A percentile compares a stretch with the other conserved stretches of the same genome.
phyloP scores from a whole-genome alignment of 2,113 vertebrate genomes.

The Larimichthys crocea region DNA sequence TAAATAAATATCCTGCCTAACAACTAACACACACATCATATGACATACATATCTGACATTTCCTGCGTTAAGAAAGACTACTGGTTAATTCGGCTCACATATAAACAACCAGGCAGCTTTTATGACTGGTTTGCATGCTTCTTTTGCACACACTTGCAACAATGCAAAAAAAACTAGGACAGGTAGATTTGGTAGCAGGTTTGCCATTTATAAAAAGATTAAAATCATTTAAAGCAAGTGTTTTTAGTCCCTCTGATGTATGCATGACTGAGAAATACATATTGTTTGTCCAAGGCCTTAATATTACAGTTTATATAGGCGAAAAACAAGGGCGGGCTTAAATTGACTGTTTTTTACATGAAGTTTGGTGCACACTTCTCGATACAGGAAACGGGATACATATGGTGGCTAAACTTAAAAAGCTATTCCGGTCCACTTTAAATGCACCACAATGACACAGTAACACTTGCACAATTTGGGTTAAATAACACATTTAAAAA shows the following conservation, averaged over 20 bases:
- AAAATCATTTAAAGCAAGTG: neutral
- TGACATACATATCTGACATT: neutral
- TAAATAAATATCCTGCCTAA: neutral
- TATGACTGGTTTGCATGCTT: neutral
- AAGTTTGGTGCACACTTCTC: constrained; percentile 13
- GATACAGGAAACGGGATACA: constrained; percentile 20
- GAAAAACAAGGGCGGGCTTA: neutral
- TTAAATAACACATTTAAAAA: neutral
- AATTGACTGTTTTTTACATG: constrained; percentile 5
- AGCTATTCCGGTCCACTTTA: neutral
- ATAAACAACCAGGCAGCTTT: neutral
- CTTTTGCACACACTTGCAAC: neutral
- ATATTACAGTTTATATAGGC: neutral
- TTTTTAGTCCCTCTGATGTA: neutral
- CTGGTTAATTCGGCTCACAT: constrained; percentile 7
- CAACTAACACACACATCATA: neutral
- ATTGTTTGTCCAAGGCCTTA: neutral
- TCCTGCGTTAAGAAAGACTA: neutral
- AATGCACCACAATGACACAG: neutral
- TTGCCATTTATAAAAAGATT: neutral
- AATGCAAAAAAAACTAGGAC: neutral
- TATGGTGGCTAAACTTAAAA: neutral
- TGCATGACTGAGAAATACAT: neutral
- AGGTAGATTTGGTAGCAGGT: neutral
- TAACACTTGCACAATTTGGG: neutral